Base-by-base conservation (phyloP, 2,888 invertebrate genomes). In the Crematogaster levior region DNA sequence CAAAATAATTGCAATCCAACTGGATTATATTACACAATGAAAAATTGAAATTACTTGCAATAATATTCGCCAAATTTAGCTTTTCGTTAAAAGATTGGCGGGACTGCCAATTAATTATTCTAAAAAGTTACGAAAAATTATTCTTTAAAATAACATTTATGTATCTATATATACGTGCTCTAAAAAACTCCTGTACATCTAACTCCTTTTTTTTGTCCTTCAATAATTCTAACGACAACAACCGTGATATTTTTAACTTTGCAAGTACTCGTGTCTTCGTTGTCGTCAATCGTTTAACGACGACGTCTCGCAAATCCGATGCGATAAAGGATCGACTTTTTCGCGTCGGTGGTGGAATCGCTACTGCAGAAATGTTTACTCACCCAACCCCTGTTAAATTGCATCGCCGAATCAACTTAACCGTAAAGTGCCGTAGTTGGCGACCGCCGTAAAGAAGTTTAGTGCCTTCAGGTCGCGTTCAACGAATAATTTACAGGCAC, bases 371-470 rank as follows among this genome's bases (percentile, higher is more conserved):
- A 46, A 79, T 68, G 68, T 79, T 79, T 68, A 34, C 66, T 48
- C 56, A 12, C 56, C 30, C 21, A 53, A 65, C 21, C 43, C 66
- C 77, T 56, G 43, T 77, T 27, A 66, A 77, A 77, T 77, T 61
- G 30, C 66, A 34, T 77, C 77, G 12, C 56, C 77, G 56, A 77
- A 77, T 77, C 66, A 56, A 77, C 77, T 77, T 77, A 56, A 27
- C 53, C 51, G 74, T 75, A 63, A 75, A 63, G 77, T 56, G 53
- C n/a, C 65, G 30, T 53, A 30, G 75, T 77, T 53, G 65, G 53
- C 75, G 27, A 75, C 66, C 53, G 53, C 43, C 77, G 65, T 77
- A 77, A 77, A 77, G 43, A 43, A 77, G 66, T 77, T 77, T 66
- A 77, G 77, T 77, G 21, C 66, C 66, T 66, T 66, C 66, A 56